These are phyloP conservation scores for Phylloscopus trochilus DNA, from an alignment of 2,113 vertebrate species.

Conservation along the genomic window DNA sequence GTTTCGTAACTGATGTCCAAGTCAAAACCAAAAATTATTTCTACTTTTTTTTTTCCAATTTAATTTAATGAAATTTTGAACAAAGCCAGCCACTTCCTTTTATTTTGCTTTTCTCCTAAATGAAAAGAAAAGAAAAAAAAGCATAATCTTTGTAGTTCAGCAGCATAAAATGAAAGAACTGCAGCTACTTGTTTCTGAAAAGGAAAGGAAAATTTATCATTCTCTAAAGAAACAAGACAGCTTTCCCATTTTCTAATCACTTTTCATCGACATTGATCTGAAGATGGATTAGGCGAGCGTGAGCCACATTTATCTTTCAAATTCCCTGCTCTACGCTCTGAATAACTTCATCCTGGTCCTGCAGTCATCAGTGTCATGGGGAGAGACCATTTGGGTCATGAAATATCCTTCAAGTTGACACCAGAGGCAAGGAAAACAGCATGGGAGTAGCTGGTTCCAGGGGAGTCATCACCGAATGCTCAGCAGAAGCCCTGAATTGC, in stretches of 20 bases:
- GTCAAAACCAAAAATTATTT: not conserved
- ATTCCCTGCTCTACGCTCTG: not conserved
- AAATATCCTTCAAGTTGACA: not conserved
- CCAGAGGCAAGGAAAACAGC: not conserved
- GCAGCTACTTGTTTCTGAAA: not conserved
- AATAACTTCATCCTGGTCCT: slow-evolving; percentile 23
- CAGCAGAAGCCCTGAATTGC: not conserved
- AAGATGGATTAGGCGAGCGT: not conserved
- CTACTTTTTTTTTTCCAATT: not conserved
- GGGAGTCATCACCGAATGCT: not conserved
- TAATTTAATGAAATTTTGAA: not conserved
- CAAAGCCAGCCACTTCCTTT: not conserved
- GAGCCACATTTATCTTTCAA: slow-evolving; percentile 13
- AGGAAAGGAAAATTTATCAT: not conserved
- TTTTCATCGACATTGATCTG: not conserved
- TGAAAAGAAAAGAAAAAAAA: not conserved
- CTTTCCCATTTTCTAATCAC: slow-evolving; percentile 40
- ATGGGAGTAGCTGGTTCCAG: not conserved
- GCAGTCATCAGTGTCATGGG: not conserved
- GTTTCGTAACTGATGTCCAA: not conserved
- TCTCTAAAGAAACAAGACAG: not conserved
- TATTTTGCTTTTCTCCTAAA: not conserved
- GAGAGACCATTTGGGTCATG: slow-evolving; percentile 15
- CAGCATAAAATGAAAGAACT: not conserved
- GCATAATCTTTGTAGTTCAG: not conserved